These are phyloP conservation scores for Rhombomys opimus DNA, from an alignment of 2,113 vertebrate species.

Conservation along the genomic window DNA sequence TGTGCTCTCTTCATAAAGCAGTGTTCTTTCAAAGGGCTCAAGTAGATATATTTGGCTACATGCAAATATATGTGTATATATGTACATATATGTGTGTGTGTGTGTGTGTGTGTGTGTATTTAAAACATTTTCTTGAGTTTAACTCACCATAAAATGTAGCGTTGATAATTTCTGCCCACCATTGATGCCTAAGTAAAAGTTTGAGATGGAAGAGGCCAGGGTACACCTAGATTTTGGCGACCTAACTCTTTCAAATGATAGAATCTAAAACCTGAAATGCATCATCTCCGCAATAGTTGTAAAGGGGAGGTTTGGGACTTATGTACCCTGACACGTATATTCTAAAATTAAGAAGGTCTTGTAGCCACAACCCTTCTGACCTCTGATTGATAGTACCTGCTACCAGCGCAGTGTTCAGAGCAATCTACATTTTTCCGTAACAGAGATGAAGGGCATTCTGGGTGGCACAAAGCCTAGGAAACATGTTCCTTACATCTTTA, in stretches of 20 bases:
- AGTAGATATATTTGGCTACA: neutral
- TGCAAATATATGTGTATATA: neutral
- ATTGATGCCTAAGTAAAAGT: neutral
- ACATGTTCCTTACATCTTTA: neutral
- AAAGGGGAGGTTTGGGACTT: neutral
- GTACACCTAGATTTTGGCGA: neutral
- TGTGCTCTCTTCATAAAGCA: conserved; percentile 48
- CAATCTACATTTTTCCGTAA: neutral
- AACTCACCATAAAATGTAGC: conserved; percentile 19
- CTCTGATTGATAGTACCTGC: neutral
- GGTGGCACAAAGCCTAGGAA: neutral
- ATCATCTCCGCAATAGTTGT: neutral
- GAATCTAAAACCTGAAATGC: neutral
- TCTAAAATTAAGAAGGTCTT: neutral
- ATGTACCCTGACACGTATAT: neutral
- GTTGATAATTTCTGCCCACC: neutral
- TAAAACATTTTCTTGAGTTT: conserved; percentile 37
- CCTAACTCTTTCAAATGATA: neutral
- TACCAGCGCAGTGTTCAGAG: neutral
- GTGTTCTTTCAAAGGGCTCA: conserved; percentile 43
- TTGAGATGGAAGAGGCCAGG: neutral
- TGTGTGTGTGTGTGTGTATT: neutral
- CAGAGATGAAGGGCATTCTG: neutral
- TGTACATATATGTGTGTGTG: neutral
- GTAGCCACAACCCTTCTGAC: neutral